phyloP scores from a whole-genome alignment of 2,888 invertebrate species.

The Melikaiella ostensackeni region DNA sequence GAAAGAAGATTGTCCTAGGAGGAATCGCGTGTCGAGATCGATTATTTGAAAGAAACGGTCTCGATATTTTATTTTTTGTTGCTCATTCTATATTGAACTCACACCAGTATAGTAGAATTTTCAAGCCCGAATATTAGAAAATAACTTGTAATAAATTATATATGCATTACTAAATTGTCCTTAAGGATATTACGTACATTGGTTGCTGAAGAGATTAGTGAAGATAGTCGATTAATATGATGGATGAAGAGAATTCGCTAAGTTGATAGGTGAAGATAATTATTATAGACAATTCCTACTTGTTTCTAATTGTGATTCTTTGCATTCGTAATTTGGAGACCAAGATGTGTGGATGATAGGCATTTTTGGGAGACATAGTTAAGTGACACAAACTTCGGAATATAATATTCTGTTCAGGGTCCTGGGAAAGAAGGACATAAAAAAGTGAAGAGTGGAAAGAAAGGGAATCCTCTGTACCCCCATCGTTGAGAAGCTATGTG shows the following conservation, averaged over 20 bases:
- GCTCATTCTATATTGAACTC: background rate
- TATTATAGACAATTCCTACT: no score
- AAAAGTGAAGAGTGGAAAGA: slow-evolving; percentile 29
- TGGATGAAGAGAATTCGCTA: no score
- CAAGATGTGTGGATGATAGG: background rate
- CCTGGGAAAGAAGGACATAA: slow-evolving; percentile 16
- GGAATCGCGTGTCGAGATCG: slow-evolving; percentile 16
- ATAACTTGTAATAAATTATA: no score
- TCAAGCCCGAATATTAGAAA: no score
- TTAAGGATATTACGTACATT: no score
- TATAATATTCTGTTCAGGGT: slow-evolving; percentile 18
- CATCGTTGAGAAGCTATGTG: slow-evolving; percentile 19
- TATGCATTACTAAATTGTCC: no score
- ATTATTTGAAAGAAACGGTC: slow-evolving; percentile 2
- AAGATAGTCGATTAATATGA: background rate
- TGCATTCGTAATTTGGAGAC: background rate
- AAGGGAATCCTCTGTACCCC: background rate
- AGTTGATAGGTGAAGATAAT: no score
- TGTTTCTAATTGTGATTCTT: no score
- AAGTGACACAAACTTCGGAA: background rate
- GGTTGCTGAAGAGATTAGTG: background rate
- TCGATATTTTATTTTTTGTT: slow-evolving; percentile 8
- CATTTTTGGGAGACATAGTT: background rate
- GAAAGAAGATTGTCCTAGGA: slow-evolving; percentile 25
- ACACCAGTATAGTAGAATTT: background rate